Evolutionary conservation across 2,113 vertebrate species (phyloP).

Genomic region (Cyphomyrus plagiostoma): DNA sequence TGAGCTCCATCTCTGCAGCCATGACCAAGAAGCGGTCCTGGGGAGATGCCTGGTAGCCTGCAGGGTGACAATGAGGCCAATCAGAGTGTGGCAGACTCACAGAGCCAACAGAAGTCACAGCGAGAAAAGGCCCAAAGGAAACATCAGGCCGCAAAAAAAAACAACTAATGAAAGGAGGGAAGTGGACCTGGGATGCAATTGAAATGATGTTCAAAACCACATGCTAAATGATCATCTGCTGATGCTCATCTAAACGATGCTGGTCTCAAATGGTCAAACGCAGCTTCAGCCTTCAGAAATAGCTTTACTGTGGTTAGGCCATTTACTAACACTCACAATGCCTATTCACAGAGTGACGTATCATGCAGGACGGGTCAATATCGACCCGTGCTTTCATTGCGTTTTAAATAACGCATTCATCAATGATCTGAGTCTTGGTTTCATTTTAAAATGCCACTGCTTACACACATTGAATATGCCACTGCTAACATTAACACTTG

Average conservation of each 20-base stretch:
- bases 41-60: constrained; percentile 80
- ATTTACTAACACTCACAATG: no score
- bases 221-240: not conserved
- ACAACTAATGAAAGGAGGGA: not conserved
- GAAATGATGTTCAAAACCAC: not conserved
- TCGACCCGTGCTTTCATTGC: no score
- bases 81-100: not conserved
- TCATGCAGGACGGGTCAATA: no score
- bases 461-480: no score
- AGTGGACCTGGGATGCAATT: no score
- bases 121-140: not conserved
- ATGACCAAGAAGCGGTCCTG: constrained; percentile 94
- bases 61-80: not conserved
- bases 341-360: no score
- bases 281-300: not conserved
- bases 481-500: no score
- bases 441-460: no score
- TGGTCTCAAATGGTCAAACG: not conserved
- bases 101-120: not conserved
- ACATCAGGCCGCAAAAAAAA: not conserved
- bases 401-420: no score
- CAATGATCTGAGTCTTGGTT: no score
- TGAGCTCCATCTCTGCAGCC: constrained; percentile 92
- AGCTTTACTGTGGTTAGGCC: not conserved
- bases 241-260: not conserved